Evolutionary conservation across 2,797 vertebrate genomes (phyloP), one percentile per base, ranked within the genome.

Genomic region (Cheracebus regulus): DNA sequence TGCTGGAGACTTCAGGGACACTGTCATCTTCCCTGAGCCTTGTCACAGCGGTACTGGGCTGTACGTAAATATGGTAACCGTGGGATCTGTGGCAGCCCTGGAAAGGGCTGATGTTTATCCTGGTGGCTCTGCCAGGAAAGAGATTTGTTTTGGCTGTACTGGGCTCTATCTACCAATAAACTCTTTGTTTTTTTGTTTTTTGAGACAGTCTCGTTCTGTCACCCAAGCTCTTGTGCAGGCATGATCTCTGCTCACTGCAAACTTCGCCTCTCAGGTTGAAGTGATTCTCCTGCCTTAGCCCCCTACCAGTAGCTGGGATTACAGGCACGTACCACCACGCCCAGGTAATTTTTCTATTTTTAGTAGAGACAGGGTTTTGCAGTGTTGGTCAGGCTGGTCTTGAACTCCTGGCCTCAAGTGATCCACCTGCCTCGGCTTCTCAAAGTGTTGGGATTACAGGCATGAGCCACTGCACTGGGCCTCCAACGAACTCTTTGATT

Each of bases 21-120:
- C 7, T 7, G 19, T 9, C 1, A 0, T 33, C 15, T 36, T 41
- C 15, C 82, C 79, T 3, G 19, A 76, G 33, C 52, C 28, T 86
- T 33, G 5, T 11, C 17, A 19, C 33, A 67, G 33, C 7, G 33
- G 61, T 12, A 19, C 4, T 57, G 24, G 50, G 41, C 58, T 39
- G 2, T 13, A 7, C 7, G 12, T 24, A n/a, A 61, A 28, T 11
- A 1, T 14, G 15, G 19, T 7, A 2, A 17, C 13, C 1, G 36
- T n/a, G 19, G 33, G 5, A 5, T 11, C 50, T 4, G 0, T 12
- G 52, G 67, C 10, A 36, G 91, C 33, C 41, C 85, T 39, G 78
- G 4, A 13, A 28, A 2, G 24, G 8, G 30, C 15, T 57, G 24
- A 15, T 2, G 5, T 17, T 30, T n/a, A 33, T 12, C 50, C 36